Percentiles rank a stretch among this genome's conserved stretches.
Conservation (phyloP, 1,140 invertebrate species). For the Cardiocondyla obscurior region DNA sequence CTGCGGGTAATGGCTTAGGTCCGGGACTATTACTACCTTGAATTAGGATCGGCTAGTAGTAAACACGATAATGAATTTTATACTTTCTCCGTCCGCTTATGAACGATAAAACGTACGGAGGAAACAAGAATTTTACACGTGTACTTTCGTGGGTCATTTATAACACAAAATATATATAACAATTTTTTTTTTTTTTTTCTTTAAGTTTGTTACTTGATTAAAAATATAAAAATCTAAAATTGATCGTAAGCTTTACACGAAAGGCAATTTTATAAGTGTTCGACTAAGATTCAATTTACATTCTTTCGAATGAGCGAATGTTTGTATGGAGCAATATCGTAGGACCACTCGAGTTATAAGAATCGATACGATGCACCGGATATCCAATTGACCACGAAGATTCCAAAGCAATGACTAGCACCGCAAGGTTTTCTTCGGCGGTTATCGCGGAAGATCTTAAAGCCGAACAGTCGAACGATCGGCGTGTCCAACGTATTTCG, state of each 20-base stretch:
- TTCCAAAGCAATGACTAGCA: conserved; percentile 57
- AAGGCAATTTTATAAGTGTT: conserved; percentile 24
- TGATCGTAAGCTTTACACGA: background rate
- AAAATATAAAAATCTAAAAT: background rate
- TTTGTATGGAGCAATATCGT: conserved; percentile 11
- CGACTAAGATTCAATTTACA: conserved; percentile 35
- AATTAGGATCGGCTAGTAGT: conserved; percentile 11
- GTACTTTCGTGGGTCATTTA: background rate
- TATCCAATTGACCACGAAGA: conserved; percentile 62
- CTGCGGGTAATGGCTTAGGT: conserved; percentile 67
- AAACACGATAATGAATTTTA: conserved; percentile 34
- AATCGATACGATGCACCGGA: conserved; percentile 55
- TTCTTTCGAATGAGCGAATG: conserved; percentile 7
- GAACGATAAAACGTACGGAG: background rate
- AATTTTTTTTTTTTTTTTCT: too few relatives aligned
- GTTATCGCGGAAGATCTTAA: conserved; percentile 60
- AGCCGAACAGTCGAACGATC: conserved; percentile 55
- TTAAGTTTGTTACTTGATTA: too few relatives aligned
- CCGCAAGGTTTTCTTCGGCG: conserved; percentile 14
- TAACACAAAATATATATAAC: background rate
- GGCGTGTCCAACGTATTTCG: conserved; percentile 49
- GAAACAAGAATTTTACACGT: background rate
- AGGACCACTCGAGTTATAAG: conserved; percentile 34
- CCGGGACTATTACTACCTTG: conserved; percentile 49
- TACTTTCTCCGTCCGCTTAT: background rate